phyloP scores from a whole-genome alignment of 2,113 vertebrate species.

The Ciconia stormi region DNA sequence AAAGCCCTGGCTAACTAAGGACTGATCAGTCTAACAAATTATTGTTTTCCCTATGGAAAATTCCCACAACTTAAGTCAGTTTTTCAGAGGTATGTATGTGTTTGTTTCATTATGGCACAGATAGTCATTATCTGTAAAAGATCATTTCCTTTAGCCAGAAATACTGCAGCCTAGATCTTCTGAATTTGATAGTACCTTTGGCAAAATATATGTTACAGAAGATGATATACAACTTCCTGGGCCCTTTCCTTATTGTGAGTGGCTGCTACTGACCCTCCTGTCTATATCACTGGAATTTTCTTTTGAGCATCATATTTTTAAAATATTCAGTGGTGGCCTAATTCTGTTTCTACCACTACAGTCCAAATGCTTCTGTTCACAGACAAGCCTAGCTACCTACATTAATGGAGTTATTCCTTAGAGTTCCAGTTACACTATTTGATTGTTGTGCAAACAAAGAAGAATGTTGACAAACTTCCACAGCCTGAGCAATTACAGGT shows the following conservation, averaged over 20 bases:
- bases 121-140: not conserved
- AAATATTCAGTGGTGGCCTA: not conserved
- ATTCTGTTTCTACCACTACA: not conserved
- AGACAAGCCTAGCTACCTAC: not conserved
- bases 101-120: not conserved
- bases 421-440: not conserved
- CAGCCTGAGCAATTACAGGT: not conserved
- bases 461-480: not conserved
- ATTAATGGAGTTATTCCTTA: not conserved
- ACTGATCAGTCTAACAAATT: not conserved
- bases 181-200: not conserved
- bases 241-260: not conserved
- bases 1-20: not conserved
- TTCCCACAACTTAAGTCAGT: not conserved
- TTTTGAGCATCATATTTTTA: not conserved
- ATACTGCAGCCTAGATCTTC: not conserved
- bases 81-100: not conserved
- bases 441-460: not conserved
- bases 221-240: not conserved
- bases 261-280: not conserved
- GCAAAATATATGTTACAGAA: not conserved
- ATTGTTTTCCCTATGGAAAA: not conserved
- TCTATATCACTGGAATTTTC: not conserved
- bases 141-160: not conserved
- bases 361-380: not conserved